These are phyloP conservation scores for Scolopax mira DNA, from an alignment of 2,113 vertebrate species.

Conservation along the genomic window DNA sequence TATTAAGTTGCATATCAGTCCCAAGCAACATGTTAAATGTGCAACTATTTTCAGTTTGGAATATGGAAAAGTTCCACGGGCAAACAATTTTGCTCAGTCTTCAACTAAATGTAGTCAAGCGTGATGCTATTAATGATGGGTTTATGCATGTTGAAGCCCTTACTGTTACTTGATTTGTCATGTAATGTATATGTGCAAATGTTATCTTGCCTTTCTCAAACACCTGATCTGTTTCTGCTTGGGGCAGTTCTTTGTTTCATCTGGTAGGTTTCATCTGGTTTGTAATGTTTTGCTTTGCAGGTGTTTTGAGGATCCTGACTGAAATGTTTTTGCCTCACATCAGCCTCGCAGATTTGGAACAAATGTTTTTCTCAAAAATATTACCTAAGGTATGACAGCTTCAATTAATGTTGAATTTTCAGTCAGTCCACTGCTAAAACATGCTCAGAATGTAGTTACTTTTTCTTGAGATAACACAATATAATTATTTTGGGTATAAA, in stretches of 20 bases:
- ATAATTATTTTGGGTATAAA: background rate
- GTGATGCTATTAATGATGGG: background rate
- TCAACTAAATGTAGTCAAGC: background rate
- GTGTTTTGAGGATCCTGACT: conserved; percentile 85
- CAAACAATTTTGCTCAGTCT: background rate
- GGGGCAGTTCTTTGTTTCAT: background rate
- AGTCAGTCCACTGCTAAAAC: background rate
- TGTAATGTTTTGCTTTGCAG: conserved; percentile 68
- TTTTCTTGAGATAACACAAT: background rate
- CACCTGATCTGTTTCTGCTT: background rate
- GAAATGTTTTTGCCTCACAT: conserved; percentile 93
- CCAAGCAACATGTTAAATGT: background rate
- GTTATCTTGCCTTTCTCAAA: background rate
- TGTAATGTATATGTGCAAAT: background rate
- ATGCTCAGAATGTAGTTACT: background rate
- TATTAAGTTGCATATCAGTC: background rate
- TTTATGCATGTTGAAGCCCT: background rate
- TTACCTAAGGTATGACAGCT: conserved; percentile 84
- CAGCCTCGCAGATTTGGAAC: conserved; percentile 80
- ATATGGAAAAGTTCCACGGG: background rate
- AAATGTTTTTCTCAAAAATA: conserved; percentile 85
- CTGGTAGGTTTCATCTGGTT: background rate
- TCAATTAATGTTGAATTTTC: background rate
- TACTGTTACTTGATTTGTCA: background rate
- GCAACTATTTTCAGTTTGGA: background rate